These are phyloP conservation scores for Cisticola juncidis DNA, from an alignment of 2,113 vertebrate genomes.

Conservation along the genomic window DNA sequence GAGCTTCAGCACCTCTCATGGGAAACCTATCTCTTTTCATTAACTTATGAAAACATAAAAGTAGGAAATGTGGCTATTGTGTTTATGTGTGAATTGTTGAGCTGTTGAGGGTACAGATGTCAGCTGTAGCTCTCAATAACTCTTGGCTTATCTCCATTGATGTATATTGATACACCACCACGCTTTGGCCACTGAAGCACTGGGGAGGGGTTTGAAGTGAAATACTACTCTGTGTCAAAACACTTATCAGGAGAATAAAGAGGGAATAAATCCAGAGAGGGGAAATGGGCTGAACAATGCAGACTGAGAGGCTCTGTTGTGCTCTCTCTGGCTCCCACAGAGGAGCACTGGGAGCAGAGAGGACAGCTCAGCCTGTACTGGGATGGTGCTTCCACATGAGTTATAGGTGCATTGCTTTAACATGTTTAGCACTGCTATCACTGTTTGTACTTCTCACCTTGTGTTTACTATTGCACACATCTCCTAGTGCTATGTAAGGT, in stretches of 20 bases:
- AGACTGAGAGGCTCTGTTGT: neutral
- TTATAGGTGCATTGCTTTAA: neutral
- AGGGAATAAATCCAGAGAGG: neutral
- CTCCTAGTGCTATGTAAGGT: fast-evolving
- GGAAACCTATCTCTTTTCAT: slow-evolving; percentile 7
- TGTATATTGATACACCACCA: neutral
- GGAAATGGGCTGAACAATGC: neutral
- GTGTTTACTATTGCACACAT: fast-evolving
- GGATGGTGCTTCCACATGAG: neutral
- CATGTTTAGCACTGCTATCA: neutral
- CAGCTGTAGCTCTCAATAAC: neutral
- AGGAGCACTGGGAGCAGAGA: neutral
- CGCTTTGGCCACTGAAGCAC: fast-evolving
- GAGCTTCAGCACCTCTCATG: neutral
- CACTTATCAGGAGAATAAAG: neutral
- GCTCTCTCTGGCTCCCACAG: neutral
- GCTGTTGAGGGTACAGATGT: neutral
- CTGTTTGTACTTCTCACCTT: neutral
- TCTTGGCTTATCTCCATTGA: neutral
- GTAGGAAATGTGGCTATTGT: neutral
- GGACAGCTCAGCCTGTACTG: neutral
- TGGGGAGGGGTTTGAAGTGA: neutral
- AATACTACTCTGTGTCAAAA: neutral
- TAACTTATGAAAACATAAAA: neutral
- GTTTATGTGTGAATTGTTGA: neutral